phyloP scores from a whole-genome alignment of 1,140 invertebrate species.

The Platyscapa corneri region DNA sequence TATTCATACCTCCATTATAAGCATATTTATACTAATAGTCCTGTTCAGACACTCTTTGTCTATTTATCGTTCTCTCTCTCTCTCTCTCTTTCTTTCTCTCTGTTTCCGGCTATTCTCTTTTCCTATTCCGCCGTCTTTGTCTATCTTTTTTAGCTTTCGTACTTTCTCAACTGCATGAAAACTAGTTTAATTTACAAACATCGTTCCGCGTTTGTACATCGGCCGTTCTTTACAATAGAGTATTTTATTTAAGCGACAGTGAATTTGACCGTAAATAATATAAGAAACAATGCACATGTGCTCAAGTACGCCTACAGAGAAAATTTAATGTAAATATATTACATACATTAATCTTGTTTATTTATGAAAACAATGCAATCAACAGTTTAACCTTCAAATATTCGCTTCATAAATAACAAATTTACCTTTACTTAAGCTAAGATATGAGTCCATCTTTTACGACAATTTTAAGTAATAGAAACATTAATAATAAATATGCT shows the following conservation, averaged over 20 bases:
- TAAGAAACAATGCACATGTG: neutral
- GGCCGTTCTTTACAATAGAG: neutral
- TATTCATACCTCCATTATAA: constrained; percentile 68
- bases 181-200: constrained; percentile 45
- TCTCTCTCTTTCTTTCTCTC: neutral
- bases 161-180: neutral
- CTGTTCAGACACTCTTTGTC: constrained; percentile 34
- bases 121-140: neutral
- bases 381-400: neutral
- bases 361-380: constrained; percentile 31
- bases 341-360: constrained; percentile 36
- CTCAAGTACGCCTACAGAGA: constrained; percentile 1
- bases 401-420: neutral
- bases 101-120: neutral
- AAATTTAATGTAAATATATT: neutral
- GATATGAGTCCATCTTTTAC: neutral
- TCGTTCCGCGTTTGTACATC: neutral
- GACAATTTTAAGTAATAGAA: neutral
- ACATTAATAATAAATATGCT: no score
- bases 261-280: constrained; percentile 10
- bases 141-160: neutral
- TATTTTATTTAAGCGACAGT: constrained; percentile 3
- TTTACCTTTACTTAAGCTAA: neutral
- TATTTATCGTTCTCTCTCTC: no score
- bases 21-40: constrained; percentile 73